Conservation (phyloP, 1,140 invertebrate species). For the Eurytemora carolleeae region DNA sequence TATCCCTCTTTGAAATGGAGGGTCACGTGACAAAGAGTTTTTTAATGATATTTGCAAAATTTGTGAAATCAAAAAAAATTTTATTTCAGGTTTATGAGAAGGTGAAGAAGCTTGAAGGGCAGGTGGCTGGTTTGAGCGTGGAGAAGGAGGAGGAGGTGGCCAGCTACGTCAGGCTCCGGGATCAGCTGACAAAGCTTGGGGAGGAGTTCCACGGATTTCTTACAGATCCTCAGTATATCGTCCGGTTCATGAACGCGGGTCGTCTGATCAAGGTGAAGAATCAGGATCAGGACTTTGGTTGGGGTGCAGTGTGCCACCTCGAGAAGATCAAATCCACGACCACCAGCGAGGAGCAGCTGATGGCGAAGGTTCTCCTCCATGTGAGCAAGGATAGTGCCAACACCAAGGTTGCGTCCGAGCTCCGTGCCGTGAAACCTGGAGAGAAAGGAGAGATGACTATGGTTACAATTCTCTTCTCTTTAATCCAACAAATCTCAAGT, state of each 20-base stretch:
- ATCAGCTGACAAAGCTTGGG: conserved; percentile 52
- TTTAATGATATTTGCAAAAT: too few species aligned
- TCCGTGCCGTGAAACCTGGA: conserved; percentile 23
- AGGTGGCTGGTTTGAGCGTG: conserved; percentile 22
- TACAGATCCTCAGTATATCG: conserved; percentile 62
- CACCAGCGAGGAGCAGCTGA: conserved; percentile 40
- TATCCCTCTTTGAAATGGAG: too few species aligned
- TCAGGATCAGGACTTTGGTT: conserved; percentile 70
- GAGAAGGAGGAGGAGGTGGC: conserved; percentile 50
- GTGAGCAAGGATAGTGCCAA: conserved; percentile 9
- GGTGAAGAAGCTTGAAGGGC: not conserved
- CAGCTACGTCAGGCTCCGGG: conserved; percentile 38
- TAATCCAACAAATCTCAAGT: conserved; percentile 71
- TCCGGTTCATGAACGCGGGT: conserved; percentile 85
- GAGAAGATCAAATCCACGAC: conserved; percentile 45
- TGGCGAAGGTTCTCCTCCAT: conserved; percentile 9
- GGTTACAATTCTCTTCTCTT: conserved; percentile 55
- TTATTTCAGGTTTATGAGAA: not conserved
- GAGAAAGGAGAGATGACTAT: conserved; percentile 68
- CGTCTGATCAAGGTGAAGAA: conserved; percentile 76
- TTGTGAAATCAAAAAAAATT: too few species aligned
- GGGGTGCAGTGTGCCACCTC: conserved; percentile 87
- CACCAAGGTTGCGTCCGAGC: not conserved
- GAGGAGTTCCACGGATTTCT: conserved; percentile 54
- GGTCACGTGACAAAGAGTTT: too few species aligned